Evolutionary conservation across 1,140 invertebrate genomes (phyloP).

Genomic region (Contarinia nasturtii): DNA sequence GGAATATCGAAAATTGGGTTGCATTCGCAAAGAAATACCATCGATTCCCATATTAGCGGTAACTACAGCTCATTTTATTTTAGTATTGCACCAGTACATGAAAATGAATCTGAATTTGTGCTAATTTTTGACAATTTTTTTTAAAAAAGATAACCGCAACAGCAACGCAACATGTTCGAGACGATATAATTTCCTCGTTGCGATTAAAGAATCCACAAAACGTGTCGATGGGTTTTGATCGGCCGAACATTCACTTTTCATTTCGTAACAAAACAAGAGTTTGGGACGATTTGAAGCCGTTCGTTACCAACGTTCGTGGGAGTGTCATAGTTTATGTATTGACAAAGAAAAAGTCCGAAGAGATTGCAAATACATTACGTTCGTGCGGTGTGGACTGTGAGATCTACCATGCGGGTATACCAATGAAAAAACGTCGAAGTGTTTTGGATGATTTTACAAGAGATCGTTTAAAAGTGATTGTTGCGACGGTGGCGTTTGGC

Average conservation of each 20-base stretch:
- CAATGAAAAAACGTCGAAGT: conserved; percentile 25
- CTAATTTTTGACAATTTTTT: background rate
- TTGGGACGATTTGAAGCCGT: conserved; percentile 41
- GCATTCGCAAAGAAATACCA: conserved; percentile 32
- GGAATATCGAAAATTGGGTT: conserved; percentile 35
- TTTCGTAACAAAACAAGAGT: conserved; percentile 34
- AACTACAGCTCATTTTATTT: conserved; percentile 38
- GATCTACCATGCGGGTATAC: conserved; percentile 40
- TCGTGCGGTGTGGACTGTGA: conserved; percentile 37
- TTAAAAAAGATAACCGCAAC: no score
- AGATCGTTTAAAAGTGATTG: conserved; percentile 47
- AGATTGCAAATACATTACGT: conserved; percentile 23
- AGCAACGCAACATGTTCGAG: conserved; percentile 40
- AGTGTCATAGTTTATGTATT: conserved; percentile 58
- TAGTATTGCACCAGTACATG: no score
- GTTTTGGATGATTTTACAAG: conserved; percentile 41
- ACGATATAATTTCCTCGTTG: conserved; percentile 34
- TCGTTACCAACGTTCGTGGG: conserved; percentile 47
- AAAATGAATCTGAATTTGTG: no score
- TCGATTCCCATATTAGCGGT: conserved; percentile 49
- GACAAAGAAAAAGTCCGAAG: conserved; percentile 36
- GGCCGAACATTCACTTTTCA: conserved; percentile 49
- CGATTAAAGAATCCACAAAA: conserved; percentile 31
- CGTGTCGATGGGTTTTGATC: conserved; percentile 44
- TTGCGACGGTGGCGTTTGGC: conserved; percentile 82